These are phyloP conservation scores for Blastobasis lacticolella DNA, from an alignment of 2,888 invertebrate species.

Conservation along the genomic window DNA sequence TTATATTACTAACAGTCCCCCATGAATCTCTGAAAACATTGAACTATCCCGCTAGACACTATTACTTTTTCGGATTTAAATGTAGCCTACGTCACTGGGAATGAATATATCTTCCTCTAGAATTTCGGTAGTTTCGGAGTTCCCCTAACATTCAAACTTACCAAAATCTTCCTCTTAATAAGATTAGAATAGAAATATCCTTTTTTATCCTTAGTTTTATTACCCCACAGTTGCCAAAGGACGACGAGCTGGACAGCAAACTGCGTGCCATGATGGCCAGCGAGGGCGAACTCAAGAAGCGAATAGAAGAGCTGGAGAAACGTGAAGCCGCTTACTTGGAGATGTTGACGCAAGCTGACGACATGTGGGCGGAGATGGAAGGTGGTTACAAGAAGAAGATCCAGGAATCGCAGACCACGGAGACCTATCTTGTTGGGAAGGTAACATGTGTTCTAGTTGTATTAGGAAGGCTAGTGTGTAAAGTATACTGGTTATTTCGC, in stretches of 20 bases:
- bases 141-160: too few relatives aligned
- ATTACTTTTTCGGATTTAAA: too few relatives aligned
- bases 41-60: too few relatives aligned
- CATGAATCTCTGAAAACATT: too few relatives aligned
- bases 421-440: conserved; percentile 66
- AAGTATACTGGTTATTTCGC: too few relatives aligned
- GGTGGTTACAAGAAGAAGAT: conserved; percentile 77
- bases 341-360: conserved; percentile 81
- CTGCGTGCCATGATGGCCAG: conserved; percentile 58
- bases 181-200: background rate
- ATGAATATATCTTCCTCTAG: too few relatives aligned
- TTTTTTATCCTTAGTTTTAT: background rate
- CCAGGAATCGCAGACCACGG: conserved; percentile 58
- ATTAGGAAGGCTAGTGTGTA: too few relatives aligned
- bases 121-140: too few relatives aligned
- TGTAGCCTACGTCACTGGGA: too few relatives aligned
- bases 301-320: conserved; percentile 77
- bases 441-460: conserved; percentile 28
- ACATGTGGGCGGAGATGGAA: conserved; percentile 81
- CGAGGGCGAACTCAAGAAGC: conserved; percentile 75
- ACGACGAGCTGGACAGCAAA: conserved; percentile 32
- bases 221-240: conserved; percentile 36
- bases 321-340: conserved; percentile 80
- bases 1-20: too few relatives aligned
- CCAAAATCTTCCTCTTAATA: too few relatives aligned